These are phyloP conservation scores for Hemibagrus wyckioides DNA, from an alignment of 2,113 vertebrate species.

Conservation along the genomic window DNA sequence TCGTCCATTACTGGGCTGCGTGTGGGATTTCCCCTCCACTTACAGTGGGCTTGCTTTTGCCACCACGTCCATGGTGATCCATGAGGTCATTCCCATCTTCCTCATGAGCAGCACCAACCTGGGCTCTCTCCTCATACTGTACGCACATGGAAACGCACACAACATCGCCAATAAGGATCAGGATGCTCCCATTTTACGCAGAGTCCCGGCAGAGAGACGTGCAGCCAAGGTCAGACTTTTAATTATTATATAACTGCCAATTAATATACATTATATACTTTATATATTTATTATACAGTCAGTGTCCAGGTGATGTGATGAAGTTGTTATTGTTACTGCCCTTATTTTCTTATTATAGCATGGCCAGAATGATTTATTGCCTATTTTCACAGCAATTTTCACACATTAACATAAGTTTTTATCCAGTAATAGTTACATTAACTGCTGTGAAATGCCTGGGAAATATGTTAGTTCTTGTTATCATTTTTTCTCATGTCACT, in stretches of 20 bases:
- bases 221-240: conserved; percentile 71
- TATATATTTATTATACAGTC: too few species aligned
- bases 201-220: conserved; percentile 72
- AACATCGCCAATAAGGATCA: conserved; percentile 9
- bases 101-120: conserved; percentile 75
- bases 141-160: conserved; percentile 62
- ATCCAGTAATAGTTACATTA: too few species aligned
- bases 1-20: conserved; percentile 75
- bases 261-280: too few species aligned
- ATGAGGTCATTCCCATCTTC: conserved; percentile 73
- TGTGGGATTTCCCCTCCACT: conserved; percentile 74
- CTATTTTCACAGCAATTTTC: too few species aligned
- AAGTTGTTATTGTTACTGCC: background rate
- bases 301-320: background rate
- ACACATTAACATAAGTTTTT: too few species aligned
- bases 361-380: background rate
- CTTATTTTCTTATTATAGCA: background rate
- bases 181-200: conserved; percentile 56
- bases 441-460: too few species aligned
- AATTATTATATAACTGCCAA: too few species aligned
- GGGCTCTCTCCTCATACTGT: conserved; percentile 74
- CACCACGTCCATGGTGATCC: conserved; percentile 76
- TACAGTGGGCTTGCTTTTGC: conserved; percentile 69
- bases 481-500: too few species aligned
- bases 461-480: too few species aligned